Conservation (phyloP, 2,888 invertebrate genomes). For the Sesia bembeciformis region DNA sequence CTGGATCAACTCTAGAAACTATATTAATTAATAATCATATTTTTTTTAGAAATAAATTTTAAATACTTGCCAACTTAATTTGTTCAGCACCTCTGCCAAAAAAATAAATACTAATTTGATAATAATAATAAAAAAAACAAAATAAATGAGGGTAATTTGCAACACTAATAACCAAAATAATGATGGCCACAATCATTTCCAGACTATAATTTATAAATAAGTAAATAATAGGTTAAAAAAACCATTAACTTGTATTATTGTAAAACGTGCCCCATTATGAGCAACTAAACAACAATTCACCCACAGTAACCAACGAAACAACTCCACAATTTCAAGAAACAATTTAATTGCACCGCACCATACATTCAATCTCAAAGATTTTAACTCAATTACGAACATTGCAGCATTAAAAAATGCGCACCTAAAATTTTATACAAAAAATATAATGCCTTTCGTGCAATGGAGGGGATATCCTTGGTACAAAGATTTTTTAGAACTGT, state of each 20-base stretch:
- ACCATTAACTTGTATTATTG: too few relatives aligned
- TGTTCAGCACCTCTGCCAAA: slow-evolving; percentile 39
- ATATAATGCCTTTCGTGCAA: too few relatives aligned
- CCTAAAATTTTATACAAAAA: not conserved
- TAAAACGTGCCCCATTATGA: too few relatives aligned
- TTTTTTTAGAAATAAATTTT: not conserved
- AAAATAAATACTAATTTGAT: slow-evolving; percentile 1
- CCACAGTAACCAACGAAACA: not conserved
- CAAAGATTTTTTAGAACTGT: too few relatives aligned
- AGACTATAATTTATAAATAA: too few relatives aligned
- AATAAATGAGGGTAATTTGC: slow-evolving; percentile 11
- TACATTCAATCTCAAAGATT: slow-evolving; percentile 36
- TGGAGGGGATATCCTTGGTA: too few relatives aligned
- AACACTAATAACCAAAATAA: too few relatives aligned
- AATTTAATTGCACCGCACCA: slow-evolving; percentile 33
- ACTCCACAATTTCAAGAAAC: slow-evolving; percentile 2
- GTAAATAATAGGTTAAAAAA: too few relatives aligned
- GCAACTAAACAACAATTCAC: not conserved
- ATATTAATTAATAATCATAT: not conserved
- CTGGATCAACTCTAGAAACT: slow-evolving; percentile 28
- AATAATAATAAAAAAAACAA: slow-evolving; percentile 24
- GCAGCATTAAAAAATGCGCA: slow-evolving; percentile 7
- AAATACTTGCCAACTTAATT: not conserved
- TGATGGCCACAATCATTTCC: slow-evolving; percentile 37
- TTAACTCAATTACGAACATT: slow-evolving; percentile 17